Percentiles rank a stretch among this genome's conserved stretches.
phyloP scores from a whole-genome alignment of 1,140 invertebrate species.

The Oncopodura yosiiana region DNA sequence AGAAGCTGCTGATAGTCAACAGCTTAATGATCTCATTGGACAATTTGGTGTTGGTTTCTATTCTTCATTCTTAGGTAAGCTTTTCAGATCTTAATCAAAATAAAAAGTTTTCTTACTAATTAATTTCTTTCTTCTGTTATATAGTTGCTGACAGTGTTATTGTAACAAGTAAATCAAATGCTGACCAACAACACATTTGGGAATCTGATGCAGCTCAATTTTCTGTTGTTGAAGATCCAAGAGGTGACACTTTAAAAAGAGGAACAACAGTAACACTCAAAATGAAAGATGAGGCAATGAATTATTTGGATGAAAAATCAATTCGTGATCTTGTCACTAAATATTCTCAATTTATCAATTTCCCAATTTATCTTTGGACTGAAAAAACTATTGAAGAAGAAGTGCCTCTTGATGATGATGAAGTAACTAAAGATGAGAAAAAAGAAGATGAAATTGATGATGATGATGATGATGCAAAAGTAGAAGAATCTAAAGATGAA shows the following conservation, averaged over 20 bases:
- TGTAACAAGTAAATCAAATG: conserved; percentile 91
- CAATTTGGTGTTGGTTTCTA: conserved; percentile 98
- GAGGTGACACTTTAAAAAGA: conserved; percentile 78
- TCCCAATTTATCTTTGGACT: conserved; percentile 93
- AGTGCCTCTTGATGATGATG: conserved; percentile 56
- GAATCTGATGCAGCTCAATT: conserved; percentile 87
- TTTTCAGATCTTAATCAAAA: not conserved
- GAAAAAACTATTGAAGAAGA: conserved; percentile 85
- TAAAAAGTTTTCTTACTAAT: not conserved
- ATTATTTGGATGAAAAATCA: conserved; percentile 88
- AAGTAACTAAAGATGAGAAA: conserved; percentile 53
- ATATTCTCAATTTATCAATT: conserved; percentile 99
- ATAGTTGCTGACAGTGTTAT: conserved; percentile 72
- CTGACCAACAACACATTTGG: conserved; percentile 95
- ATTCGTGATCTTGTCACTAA: conserved; percentile 86
- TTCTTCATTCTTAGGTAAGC: conserved; percentile 75
- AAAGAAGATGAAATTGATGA: conserved; percentile 50
- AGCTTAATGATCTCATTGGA: conserved; percentile 78
- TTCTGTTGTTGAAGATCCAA: conserved; percentile 83
- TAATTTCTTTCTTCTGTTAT: conserved; percentile 4
- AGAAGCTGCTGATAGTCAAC: conserved; percentile 51
- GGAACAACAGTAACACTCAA: conserved; percentile 67
- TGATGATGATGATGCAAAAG: conserved; percentile 54
- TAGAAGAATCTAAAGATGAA: conserved; percentile 57
- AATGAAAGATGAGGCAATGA: conserved; percentile 91